phyloP scores from a whole-genome alignment of 30 jellyfish, hydroid and myxozoan species.

The Catostylus mosaicus region DNA sequence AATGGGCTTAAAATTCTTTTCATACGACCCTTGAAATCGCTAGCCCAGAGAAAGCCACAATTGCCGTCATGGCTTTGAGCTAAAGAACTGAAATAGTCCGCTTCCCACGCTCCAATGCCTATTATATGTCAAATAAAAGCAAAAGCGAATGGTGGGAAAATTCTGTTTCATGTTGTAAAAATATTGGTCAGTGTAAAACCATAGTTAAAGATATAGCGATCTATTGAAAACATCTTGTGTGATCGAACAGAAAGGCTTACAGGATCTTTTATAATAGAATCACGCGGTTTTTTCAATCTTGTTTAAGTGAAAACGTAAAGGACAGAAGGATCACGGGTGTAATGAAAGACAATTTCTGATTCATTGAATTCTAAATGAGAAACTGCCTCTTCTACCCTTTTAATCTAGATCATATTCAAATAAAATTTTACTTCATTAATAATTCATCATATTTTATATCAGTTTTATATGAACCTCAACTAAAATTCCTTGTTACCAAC shows the following conservation, averaged over 20 bases:
- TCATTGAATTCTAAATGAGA: not conserved
- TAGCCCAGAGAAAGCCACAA: conserved; percentile 19
- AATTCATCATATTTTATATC: too few relatives aligned
- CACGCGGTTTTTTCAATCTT: conserved; percentile 5
- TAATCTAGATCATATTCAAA: not conserved
- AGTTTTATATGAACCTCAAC: too few relatives aligned
- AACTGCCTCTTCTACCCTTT: not conserved
- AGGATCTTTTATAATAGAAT: conserved; percentile 17
- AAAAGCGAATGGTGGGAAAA: conserved; percentile 16
- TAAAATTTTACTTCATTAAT: too few relatives aligned
- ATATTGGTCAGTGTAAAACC: conserved; percentile 36
- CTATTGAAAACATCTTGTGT: conserved; percentile 49
- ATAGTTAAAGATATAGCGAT: conserved; percentile 12
- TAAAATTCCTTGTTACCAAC: too few relatives aligned
- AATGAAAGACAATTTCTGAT: not conserved
- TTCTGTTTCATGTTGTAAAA: conserved; percentile 43
- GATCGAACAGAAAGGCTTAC: conserved; percentile 20
- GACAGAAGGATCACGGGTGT: not conserved
- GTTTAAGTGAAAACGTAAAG: not conserved
- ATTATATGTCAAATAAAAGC: not conserved
- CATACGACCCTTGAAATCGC: conserved; percentile 13
- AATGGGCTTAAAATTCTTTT: conserved; percentile 41
- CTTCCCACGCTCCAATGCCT: conserved; percentile 42
- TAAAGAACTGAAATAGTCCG: not conserved
- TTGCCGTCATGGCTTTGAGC: conserved; percentile 3